Evolutionary conservation across 92 coral and sea anemone species (phyloP).

Genomic region (Porites divaricata): DNA sequence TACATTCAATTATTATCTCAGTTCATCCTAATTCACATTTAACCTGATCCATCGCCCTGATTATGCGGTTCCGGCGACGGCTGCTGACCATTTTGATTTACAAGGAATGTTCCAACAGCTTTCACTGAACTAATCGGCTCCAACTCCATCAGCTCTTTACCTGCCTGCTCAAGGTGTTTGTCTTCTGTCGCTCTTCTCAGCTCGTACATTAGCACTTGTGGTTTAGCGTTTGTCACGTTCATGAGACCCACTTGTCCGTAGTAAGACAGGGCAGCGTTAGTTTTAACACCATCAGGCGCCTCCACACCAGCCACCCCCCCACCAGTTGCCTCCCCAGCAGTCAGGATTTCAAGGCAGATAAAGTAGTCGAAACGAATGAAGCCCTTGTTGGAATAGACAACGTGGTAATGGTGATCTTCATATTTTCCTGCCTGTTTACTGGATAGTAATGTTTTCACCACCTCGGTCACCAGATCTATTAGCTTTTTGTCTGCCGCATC

Average conservation of each 20-base stretch:
- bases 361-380: constrained; percentile 26
- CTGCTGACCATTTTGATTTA: too few relatives aligned
- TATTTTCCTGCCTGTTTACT: not conserved
- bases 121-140: not conserved
- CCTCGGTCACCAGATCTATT: not conserved
- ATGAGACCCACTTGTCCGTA: constrained; percentile 31
- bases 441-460: not conserved
- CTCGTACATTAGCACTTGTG: constrained; percentile 17
- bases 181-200: constrained; percentile 10
- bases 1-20: too few relatives aligned
- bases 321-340: too few relatives aligned
- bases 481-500: not conserved
- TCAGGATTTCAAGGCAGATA: not conserved
- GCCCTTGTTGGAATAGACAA: constrained; percentile 6
- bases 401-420: not conserved
- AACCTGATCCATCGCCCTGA: too few relatives aligned
- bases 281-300: not conserved
- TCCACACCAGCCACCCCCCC: too few relatives aligned
- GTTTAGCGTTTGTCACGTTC: constrained; percentile 3
- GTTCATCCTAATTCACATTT: too few relatives aligned
- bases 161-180: not conserved
- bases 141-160: not conserved
- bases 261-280: not conserved
- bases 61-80: too few relatives aligned
- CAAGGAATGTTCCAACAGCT: not conserved